Percentiles rank a stretch among this genome's conserved stretches.
Conservation (phyloP, 1,140 invertebrate species). For the Choristoneura fumiferana region DNA sequence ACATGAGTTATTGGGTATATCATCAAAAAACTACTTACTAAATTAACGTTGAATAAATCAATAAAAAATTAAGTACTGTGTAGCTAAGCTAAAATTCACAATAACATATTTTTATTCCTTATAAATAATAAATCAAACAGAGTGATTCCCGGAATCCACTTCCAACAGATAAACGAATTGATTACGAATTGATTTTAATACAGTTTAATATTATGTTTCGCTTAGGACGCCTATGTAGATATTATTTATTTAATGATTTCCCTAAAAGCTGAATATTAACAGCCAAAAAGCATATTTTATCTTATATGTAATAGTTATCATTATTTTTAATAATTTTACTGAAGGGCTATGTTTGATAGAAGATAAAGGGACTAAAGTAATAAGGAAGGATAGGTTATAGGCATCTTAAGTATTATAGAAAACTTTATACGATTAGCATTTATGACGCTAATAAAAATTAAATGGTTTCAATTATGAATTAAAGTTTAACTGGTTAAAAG, state of each 20-base stretch:
- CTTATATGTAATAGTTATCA: no score
- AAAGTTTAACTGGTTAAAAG: no score
- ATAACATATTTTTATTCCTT: neutral
- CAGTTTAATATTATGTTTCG: neutral
- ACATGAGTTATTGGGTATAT: conserved; percentile 6
- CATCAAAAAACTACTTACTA: neutral
- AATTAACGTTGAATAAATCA: neutral
- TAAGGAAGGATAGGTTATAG: neutral
- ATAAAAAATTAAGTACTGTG: neutral
- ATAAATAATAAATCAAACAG: neutral
- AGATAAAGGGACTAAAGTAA: neutral
- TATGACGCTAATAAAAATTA: no score
- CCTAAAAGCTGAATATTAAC: conserved; percentile 13
- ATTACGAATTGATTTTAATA: neutral
- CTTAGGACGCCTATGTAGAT: neutral
- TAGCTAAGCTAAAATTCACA: neutral
- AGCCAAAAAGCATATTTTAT: conserved; percentile 7
- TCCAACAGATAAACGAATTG: no score
- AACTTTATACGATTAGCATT: no score
- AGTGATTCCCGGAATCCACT: conserved; percentile 2
- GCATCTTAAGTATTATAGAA: no score
- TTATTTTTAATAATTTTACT: no score
- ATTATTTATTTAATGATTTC: neutral
- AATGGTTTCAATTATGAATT: no score
- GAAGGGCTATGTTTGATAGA: neutral